phyloP scores from a whole-genome alignment of 2,113 vertebrate species.

The Trinectes maculatus region DNA sequence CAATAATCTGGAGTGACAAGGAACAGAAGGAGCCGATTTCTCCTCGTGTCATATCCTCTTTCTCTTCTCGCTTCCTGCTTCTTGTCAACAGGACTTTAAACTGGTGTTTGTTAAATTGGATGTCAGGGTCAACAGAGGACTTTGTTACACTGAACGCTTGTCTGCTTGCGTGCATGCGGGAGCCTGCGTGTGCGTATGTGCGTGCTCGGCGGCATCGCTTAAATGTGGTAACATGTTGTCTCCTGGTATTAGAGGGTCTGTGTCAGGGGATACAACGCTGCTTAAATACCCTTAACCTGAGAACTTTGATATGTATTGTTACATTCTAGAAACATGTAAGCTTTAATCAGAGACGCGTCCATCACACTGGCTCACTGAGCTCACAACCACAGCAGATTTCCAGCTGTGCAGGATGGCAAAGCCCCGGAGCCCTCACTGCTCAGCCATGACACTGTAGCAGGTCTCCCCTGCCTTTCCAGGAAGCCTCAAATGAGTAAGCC shows the following conservation, averaged over 20 bases:
- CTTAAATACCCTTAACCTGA: conserved; percentile 15
- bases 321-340: neutral
- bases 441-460: conserved; percentile 67
- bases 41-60: conserved; percentile 83
- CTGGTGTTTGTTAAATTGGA: conserved; percentile 81
- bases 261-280: conserved; percentile 22
- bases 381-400: conserved; percentile 11
- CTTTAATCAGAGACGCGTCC: conserved; percentile 30
- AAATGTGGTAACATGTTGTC: conserved; percentile 60
- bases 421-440: conserved; percentile 57
- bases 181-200: conserved; percentile 11
- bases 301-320: conserved; percentile 6
- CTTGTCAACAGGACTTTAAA: conserved; percentile 83
- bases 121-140: conserved; percentile 79
- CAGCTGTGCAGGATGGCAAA: conserved; percentile 39
- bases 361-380: conserved; percentile 36
- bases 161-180: conserved; percentile 57
- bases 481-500: conserved; percentile 72
- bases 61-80: conserved; percentile 79
- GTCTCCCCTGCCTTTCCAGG: conserved; percentile 68
- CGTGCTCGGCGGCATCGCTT: conserved; percentile 40
- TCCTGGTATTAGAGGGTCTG: conserved; percentile 39
- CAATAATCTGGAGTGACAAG: conserved; percentile 84
- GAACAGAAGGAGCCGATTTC: conserved; percentile 84
- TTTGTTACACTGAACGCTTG: conserved; percentile 71